Percentiles rank a stretch among this genome's conserved stretches.
Evolutionary conservation across 2,888 invertebrate species (phyloP).

Genomic region (Ennomos erosarius): DNA sequence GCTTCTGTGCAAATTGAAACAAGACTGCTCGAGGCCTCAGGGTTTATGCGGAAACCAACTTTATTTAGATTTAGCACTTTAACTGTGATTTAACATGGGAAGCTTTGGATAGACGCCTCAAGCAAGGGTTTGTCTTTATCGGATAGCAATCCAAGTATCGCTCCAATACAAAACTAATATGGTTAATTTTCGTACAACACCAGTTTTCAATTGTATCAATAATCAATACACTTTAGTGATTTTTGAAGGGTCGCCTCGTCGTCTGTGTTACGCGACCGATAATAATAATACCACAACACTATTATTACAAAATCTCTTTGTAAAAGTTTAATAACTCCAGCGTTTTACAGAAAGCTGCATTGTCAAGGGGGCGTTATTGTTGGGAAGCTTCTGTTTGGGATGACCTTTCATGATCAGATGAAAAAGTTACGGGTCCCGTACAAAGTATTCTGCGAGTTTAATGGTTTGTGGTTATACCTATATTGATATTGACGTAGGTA

Average conservation of each 20-base stretch:
- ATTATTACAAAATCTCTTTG: background rate
- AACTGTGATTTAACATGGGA: constrained; percentile 13
- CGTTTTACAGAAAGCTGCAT: background rate
- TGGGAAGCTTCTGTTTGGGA: background rate
- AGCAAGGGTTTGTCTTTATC: background rate
- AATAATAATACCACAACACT: too few species aligned
- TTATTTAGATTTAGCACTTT: constrained; percentile 8
- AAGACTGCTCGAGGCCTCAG: background rate
- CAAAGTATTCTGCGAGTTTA: background rate
- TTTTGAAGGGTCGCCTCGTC: too few species aligned
- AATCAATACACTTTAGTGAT: too few species aligned
- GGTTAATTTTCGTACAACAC: too few species aligned
- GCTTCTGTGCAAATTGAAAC: constrained; percentile 18
- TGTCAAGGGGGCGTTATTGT: background rate
- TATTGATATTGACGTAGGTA: too few species aligned
- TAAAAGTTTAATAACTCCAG: background rate
- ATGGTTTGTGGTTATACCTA: background rate
- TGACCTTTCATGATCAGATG: background rate
- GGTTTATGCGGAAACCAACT: constrained; percentile 2
- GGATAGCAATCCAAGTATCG: too few species aligned
- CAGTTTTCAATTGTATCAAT: too few species aligned
- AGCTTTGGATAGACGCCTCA: background rate
- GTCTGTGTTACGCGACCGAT: too few species aligned
- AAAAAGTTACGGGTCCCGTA: background rate
- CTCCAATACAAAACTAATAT: too few species aligned